Evolutionary conservation across 2,797 vertebrate species (phyloP).

Genomic region (Eupleurogrammus muticus): DNA sequence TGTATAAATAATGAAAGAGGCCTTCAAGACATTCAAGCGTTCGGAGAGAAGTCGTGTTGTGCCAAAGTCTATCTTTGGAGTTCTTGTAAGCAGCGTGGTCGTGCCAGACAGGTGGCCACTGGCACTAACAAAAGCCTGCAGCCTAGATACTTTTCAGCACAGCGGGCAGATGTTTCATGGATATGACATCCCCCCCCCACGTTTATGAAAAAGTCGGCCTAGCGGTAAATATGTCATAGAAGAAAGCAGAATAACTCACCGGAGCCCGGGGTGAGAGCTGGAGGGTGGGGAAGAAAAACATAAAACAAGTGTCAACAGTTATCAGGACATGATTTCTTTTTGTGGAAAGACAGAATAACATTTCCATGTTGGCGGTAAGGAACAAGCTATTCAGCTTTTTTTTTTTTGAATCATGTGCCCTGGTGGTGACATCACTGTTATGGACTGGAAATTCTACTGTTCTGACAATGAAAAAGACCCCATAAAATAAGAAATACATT

Average conservation of each 20-base stretch:
- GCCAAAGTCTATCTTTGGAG: constrained; percentile 46
- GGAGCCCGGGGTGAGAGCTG: constrained; percentile 91
- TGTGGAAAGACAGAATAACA: constrained; percentile 7
- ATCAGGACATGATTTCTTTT: constrained; percentile 25
- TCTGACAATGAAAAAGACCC: constrained; percentile 8
- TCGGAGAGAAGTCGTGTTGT: constrained; percentile 39
- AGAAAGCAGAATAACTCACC: constrained; percentile 85
- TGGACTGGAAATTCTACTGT: constrained; percentile 6
- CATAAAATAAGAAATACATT: too few species aligned
- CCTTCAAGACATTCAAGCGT: constrained; percentile 22
- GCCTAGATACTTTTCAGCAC: constrained; percentile 16
- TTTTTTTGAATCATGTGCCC: constrained; percentile 10
- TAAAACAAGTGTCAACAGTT: constrained; percentile 41
- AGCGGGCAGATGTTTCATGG: constrained; percentile 35
- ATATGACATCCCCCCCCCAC: constrained; percentile 19
- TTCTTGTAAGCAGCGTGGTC: constrained; percentile 41
- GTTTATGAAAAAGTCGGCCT: neutral
- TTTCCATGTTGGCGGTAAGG: constrained; percentile 17
- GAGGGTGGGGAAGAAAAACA: constrained; percentile 22
- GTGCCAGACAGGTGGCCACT: constrained; percentile 27
- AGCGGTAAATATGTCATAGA: constrained; percentile 15
- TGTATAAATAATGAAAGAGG: constrained; percentile 21
- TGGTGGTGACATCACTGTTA: neutral
- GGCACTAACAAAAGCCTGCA: constrained; percentile 21
- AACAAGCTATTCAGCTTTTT: neutral